These are phyloP conservation scores for Cherax quadricarinatus DNA, from an alignment of 1,140 invertebrate species.

Conservation along the genomic window DNA sequence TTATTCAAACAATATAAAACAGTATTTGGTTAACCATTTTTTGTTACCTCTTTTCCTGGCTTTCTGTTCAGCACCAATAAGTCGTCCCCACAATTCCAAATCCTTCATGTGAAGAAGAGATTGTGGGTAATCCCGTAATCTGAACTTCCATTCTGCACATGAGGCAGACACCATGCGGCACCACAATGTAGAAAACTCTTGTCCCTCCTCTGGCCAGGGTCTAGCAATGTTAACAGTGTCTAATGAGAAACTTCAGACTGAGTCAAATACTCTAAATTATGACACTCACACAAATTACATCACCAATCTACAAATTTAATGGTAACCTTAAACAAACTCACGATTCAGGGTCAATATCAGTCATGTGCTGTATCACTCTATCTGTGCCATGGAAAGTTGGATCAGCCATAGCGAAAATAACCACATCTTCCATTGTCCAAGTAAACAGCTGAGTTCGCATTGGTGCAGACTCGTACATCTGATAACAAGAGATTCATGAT, in stretches of 20 bases:
- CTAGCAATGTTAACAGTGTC: conserved; percentile 76
- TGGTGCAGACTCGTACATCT: conserved; percentile 84
- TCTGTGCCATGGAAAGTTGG: conserved; percentile 89
- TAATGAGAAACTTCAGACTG: no score
- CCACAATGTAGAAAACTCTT: conserved; percentile 96
- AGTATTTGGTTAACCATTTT: no score
- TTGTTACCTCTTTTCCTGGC: conserved; percentile 69
- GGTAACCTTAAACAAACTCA: conserved; percentile 33
- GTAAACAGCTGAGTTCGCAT: conserved; percentile 87
- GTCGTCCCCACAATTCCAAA: conserved; percentile 90
- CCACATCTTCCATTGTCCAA: conserved; percentile 87
- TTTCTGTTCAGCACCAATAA: conserved; percentile 85
- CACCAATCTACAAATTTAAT: no score
- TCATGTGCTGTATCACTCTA: conserved; percentile 85
- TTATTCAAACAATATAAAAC: no score
- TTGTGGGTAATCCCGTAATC: conserved; percentile 97
- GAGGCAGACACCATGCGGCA: conserved; percentile 89
- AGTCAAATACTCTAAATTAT: no score
- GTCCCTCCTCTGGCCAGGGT: conserved; percentile 92
- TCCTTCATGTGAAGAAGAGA: conserved; percentile 89
- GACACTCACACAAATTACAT: no score
- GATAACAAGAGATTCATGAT: conserved; percentile 74
- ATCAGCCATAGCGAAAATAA: conserved; percentile 92
- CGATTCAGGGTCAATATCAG: conserved; percentile 84
- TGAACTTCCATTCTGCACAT: conserved; percentile 90